These are phyloP conservation scores for Bovichtus variegatus DNA, from an alignment of 2,797 vertebrate species.

Conservation along the genomic window DNA sequence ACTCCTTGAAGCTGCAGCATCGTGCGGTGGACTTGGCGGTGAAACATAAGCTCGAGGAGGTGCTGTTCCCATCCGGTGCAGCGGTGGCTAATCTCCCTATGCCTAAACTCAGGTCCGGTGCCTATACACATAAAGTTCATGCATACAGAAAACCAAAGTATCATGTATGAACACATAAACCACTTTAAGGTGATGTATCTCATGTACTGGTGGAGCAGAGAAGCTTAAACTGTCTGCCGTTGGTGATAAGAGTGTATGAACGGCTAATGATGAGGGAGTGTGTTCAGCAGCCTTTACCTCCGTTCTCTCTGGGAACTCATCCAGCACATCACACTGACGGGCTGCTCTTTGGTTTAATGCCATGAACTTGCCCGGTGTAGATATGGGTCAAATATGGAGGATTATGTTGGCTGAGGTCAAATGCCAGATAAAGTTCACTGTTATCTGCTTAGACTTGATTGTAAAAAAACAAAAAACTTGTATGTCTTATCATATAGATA, in stretches of 20 bases:
- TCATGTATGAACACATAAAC: constrained; percentile 7
- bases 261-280: neutral
- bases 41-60: constrained; percentile 68
- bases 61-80: constrained; percentile 88
- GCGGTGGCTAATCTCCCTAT: constrained; percentile 27
- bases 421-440: neutral
- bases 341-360: constrained; percentile 10
- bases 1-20: constrained; percentile 89
- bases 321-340: constrained; percentile 5
- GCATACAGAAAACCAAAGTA: neutral
- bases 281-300: neutral
- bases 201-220: neutral
- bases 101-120: constrained; percentile 75
- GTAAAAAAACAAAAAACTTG: too few species aligned
- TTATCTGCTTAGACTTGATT: neutral
- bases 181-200: neutral
- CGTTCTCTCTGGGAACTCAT: neutral
- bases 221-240: neutral
- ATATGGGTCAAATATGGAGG: constrained; percentile 3
- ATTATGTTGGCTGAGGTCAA: neutral
- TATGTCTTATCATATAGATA: neutral
- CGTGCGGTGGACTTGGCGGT: constrained; percentile 85
- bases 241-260: constrained; percentile 2
- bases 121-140: neutral
- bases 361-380: neutral